Base-by-base conservation (phyloP, 2,113 vertebrate species). In the Hemiscyllium ocellatum region DNA sequence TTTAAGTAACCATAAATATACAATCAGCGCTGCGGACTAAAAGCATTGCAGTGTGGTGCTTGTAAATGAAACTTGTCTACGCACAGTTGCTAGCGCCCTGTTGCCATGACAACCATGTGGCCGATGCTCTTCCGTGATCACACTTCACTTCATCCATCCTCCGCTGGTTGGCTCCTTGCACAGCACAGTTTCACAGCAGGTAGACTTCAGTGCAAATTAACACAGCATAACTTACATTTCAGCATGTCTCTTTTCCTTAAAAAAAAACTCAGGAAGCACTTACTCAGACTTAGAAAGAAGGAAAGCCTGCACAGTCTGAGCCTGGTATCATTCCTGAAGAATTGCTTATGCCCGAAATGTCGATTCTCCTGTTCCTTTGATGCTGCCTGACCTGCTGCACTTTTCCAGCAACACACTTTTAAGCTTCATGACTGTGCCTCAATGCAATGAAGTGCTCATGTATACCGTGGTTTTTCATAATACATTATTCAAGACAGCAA, bases 91-190 rank as follows among this genome's bases (percentile, higher is more conserved):
- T 91, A 29, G 87, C 56, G 19, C 56, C 87, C 87, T 7, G 52
- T 91, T 91, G 17, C 56, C 87, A 91, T 91, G 87, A n/a, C 87
- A 56, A 91, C 87, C 87, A n/a, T 65, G 52, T n/a, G 33, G 56
- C 56, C 56, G 33, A 29, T 65, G 87, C 87, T 65, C 65, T 65
- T 29, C 52, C 87, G 33, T 13, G n/a, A 91, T 65, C 56, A 61
- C 29, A 91, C 87, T 91, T 65, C 87, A n/a, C 56, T 91, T 91
- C 87, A 65, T 91, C 87, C 86, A 56, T 89, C 86, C 56, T 91
- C 26, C 33, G 29, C 87, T 65, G 87, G 29, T 65, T 91, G 87
- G 52, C 17, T 91, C 56, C 87, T 65, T n/a, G 56, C 56, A 91
- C 87, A 65, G 87, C 29, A 61, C 87, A 17, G 87, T 20, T 61